Evolutionary conservation across 2,888 invertebrate species (phyloP).

Genomic region (Lypha dubia): DNA sequence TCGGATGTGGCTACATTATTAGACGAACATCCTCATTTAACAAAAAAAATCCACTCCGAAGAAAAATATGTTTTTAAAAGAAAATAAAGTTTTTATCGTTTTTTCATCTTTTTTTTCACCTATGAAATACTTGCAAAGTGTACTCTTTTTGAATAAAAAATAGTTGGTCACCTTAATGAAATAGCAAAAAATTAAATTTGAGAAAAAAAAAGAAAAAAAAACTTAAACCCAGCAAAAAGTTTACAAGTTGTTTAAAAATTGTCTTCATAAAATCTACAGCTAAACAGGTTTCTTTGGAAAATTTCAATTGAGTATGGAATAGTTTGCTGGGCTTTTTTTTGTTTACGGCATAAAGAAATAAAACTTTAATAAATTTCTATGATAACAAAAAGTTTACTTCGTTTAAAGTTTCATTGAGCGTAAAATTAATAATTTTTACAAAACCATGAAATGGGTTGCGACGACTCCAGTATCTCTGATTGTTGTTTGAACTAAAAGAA

Average conservation of each 20-base stretch:
- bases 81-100: too few relatives aligned
- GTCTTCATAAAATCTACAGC: background rate
- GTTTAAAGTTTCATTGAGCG: conserved; percentile 23
- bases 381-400: background rate
- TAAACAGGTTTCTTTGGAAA: background rate
- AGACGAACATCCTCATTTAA: too few relatives aligned
- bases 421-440: conserved; percentile 11
- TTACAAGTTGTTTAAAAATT: background rate
- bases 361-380: conserved; percentile 1
- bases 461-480: background rate
- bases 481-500: background rate
- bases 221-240: background rate
- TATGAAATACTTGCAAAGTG: too few relatives aligned
- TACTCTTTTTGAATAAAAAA: too few relatives aligned
- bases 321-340: background rate
- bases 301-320: background rate
- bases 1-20: too few relatives aligned
- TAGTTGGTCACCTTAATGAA: too few relatives aligned
- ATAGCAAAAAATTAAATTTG: background rate
- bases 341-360: background rate
- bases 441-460: background rate
- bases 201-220: too few relatives aligned
- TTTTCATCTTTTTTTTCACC: too few relatives aligned
- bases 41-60: too few relatives aligned
- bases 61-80: too few relatives aligned